Percentiles rank a stretch among this genome's conserved stretches.
phyloP scores from a whole-genome alignment of 2,113 vertebrate genomes.

The Phylloscopus trochilus region DNA sequence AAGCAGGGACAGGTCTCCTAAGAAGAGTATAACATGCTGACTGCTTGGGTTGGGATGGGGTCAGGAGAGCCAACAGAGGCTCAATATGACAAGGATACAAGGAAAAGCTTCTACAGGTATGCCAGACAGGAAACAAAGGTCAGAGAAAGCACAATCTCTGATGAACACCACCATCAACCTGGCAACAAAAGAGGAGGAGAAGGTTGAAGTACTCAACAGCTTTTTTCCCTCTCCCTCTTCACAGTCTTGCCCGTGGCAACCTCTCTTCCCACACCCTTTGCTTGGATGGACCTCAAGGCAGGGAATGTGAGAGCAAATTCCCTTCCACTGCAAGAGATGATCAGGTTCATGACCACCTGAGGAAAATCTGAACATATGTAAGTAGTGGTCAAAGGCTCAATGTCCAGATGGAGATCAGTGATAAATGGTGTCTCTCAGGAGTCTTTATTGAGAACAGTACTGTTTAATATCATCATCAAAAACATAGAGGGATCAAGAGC shows the following conservation, averaged over 20 bases:
- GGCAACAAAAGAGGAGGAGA: neutral
- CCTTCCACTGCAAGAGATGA: neutral
- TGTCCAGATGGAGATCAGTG: neutral
- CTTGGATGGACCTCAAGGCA: neutral
- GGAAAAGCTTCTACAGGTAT: neutral
- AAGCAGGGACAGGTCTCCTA: neutral
- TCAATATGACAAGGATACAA: neutral
- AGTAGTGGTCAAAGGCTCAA: neutral
- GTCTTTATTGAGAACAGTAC: neutral
- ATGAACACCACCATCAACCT: neutral
- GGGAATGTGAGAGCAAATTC: neutral
- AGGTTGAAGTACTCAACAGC: neutral
- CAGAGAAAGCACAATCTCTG: neutral
- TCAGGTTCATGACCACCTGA: neutral
- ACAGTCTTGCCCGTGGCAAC: neutral
- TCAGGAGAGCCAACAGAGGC: neutral
- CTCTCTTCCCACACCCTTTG: neutral
- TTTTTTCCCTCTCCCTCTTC: neutral
- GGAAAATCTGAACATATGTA: neutral
- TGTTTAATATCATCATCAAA: neutral
- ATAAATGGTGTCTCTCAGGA: neutral
- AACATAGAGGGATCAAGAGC: neutral
- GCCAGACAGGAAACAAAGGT: neutral
- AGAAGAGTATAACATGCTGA: neutral
- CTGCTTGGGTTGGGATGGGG: neutral